Percentiles rank a stretch among this genome's conserved stretches.
phyloP scores from a whole-genome alignment of 64 coral and sea anemone genomes.

The Dendrophyllia cribrosa region DNA sequence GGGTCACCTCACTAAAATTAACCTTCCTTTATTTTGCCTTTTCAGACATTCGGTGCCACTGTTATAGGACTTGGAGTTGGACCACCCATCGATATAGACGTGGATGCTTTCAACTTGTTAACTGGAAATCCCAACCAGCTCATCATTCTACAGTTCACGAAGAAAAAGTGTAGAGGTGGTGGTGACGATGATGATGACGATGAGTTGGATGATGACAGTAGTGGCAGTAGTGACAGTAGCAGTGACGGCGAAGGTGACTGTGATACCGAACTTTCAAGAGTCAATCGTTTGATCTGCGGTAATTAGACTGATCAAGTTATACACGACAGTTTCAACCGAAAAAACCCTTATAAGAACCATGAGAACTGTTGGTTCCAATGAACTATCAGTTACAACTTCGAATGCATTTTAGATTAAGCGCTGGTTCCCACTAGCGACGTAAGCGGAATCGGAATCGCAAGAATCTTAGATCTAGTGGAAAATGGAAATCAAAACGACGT shows the following conservation, averaged over 20 bases:
- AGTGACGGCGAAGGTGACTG: not conserved
- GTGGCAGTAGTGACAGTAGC: not conserved
- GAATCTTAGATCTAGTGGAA: no score
- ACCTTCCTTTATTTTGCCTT: not conserved
- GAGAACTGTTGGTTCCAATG: no score
- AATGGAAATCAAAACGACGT: no score
- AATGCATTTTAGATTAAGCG: no score
- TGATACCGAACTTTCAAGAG: not conserved
- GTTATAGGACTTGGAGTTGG: slow-evolving; percentile 2
- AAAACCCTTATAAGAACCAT: not conserved
- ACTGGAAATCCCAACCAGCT: not conserved
- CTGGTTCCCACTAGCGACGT: no score
- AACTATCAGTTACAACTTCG: no score
- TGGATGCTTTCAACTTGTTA: not conserved
- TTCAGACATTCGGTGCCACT: not conserved
- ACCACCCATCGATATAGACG: not conserved
- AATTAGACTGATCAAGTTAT: not conserved
- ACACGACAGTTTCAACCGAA: not conserved
- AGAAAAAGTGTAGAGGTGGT: not conserved
- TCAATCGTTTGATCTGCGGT: not conserved
- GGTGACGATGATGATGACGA: not conserved
- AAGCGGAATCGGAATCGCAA: no score
- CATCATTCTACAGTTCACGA: not conserved
- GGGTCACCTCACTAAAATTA: no score
- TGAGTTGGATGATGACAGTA: not conserved